phyloP scores from a whole-genome alignment of 1,140 invertebrate genomes.

The Medauroidea extradentata region DNA sequence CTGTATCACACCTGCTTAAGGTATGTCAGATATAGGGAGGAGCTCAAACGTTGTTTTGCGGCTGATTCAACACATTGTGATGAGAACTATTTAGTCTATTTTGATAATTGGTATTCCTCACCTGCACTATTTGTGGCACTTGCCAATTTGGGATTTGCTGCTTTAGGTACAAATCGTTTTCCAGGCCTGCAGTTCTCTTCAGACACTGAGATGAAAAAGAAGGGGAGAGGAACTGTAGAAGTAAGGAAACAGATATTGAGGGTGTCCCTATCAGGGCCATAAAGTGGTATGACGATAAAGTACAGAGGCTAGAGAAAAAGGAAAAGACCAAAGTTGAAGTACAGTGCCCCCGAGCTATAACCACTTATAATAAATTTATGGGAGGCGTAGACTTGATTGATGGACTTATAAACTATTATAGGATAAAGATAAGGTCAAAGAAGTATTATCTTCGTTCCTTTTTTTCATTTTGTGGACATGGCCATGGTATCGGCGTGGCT shows the following conservation, averaged over 20 bases:
- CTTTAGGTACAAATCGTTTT: constrained; percentile 40
- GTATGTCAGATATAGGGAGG: constrained; percentile 23
- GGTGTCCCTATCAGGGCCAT: neutral
- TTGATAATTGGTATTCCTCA: constrained; percentile 29
- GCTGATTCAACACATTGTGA: neutral
- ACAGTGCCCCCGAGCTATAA: constrained; percentile 9
- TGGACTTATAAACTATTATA: constrained; percentile 20
- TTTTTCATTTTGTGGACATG: constrained; percentile 21
- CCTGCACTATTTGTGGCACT: constrained; percentile 13
- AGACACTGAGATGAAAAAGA: neutral
- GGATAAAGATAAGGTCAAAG: constrained; percentile 14
- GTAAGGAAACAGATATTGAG: neutral
- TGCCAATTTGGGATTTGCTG: constrained; percentile 20
- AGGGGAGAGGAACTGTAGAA: neutral
- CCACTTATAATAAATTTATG: constrained; percentile 14
- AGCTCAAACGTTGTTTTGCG: constrained; percentile 25
- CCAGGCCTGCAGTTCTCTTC: constrained; percentile 29
- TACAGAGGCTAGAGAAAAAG: neutral
- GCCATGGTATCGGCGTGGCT: constrained; percentile 19
- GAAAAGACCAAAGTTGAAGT: neutral
- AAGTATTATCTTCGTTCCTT: constrained; percentile 19
- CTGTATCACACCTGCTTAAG: constrained; percentile 7
- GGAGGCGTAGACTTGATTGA: constrained; percentile 21
- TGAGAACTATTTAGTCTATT: constrained; percentile 6
- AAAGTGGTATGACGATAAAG: neutral